Base-by-base conservation (phyloP, 1,140 invertebrate genomes). In the Mactra quadrangularis region DNA sequence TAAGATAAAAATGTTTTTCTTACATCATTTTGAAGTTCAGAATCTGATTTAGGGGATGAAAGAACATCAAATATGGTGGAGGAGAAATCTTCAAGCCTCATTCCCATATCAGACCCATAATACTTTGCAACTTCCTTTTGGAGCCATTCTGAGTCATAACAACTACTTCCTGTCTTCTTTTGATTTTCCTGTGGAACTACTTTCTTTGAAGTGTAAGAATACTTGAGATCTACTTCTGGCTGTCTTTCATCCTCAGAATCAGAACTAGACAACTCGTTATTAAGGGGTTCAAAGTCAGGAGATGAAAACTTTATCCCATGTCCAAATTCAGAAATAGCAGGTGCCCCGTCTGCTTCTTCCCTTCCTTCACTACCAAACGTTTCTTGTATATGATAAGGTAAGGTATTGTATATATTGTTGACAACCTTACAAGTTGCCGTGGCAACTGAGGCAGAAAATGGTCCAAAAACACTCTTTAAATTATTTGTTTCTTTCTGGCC, bases 1-100 rank as follows among this genome's bases (percentile, higher is more conserved):
- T n/a, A n/a, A n/a, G n/a, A n/a, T n/a, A n/a, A n/a, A n/a, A n/a
- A n/a, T n/a, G n/a, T n/a, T 29, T 59, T 27, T 71, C 83, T 72
- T 86, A 87, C 86, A 87, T 87, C 84, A 93, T 96, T 96, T 90
- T 98, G 96, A 76, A 97, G 91, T 89, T 96, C 96, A 88, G 96
- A 95, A 89, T 95, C 90, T 22, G 87, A 86, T 59, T 89, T 90
- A 25, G 87, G 55, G 1, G 92, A 91, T 17, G 76, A 84, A 17
- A 94, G 79, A 41, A 93, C 87, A 85, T 91, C 90, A 89, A 90
- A 91, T 31, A 93, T 82, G 29, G 88, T 90, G 1, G 88, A 72
- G 25, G 87, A 85, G 17, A 93, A 59, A 41, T 92, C 89, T n/a
- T 84, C 82, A 17, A 88, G 31, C 19, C 84, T 86, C 78, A 91